Conservation (phyloP, 2,797 vertebrate genomes). For the Diplodus puntazzo region DNA sequence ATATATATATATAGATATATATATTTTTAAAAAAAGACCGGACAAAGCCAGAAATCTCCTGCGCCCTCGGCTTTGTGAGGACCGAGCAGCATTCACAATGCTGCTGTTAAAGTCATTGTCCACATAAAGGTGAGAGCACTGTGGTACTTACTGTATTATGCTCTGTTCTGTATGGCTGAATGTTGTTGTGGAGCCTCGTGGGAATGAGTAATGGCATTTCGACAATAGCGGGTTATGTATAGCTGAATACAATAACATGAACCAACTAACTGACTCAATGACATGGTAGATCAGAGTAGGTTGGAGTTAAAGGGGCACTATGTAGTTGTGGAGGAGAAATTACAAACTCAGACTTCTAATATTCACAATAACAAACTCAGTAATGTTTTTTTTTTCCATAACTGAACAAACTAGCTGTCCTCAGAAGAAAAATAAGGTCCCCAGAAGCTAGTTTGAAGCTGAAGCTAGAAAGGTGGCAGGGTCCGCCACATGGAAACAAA, state of each 20-base stretch:
- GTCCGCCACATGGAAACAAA: too few relatives aligned
- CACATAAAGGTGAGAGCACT: constrained; percentile 15
- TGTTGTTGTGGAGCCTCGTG: constrained; percentile 6
- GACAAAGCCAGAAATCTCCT: constrained; percentile 31
- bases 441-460: too few relatives aligned
- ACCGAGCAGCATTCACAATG: constrained; percentile 14
- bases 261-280: constrained; percentile 16
- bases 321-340: too few relatives aligned
- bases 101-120: constrained; percentile 20
- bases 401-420: too few relatives aligned
- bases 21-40: constrained; percentile 10
- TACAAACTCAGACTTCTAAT: too few relatives aligned
- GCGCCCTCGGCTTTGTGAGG: constrained; percentile 39
- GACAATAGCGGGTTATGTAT: neutral
- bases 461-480: too few relatives aligned
- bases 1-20: too few relatives aligned
- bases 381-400: too few relatives aligned
- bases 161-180: constrained; percentile 8
- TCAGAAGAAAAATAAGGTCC: too few relatives aligned
- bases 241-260: neutral
- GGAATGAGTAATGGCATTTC: neutral
- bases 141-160: neutral
- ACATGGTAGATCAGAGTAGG: neutral
- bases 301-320: too few relatives aligned
- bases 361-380: too few relatives aligned